phyloP scores from a whole-genome alignment of 2,113 vertebrate genomes.

The Emydura subglobosa region DNA sequence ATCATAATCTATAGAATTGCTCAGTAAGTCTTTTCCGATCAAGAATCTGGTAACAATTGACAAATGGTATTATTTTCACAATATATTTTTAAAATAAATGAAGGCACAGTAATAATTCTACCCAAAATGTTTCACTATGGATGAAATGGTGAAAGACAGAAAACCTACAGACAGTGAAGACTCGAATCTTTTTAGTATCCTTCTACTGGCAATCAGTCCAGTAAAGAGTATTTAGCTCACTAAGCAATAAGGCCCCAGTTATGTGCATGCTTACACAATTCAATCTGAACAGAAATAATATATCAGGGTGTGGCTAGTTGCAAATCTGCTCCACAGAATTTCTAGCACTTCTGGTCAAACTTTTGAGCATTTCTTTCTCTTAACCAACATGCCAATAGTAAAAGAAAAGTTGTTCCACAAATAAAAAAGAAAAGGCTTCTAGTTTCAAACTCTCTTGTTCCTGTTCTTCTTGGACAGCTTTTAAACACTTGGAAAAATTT shows the following conservation, averaged over 20 bases:
- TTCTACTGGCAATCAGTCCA: not conserved
- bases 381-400: not conserved
- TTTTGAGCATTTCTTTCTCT: not conserved
- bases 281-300: slow-evolving; percentile 25
- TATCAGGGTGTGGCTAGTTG: not conserved
- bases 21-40: not conserved
- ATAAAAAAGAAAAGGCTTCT: not conserved
- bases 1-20: not conserved
- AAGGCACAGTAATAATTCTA: not conserved
- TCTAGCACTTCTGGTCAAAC: not conserved
- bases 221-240: not conserved
- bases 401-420: not conserved
- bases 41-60: not conserved
- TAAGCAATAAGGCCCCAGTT: not conserved
- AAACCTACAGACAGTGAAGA: not conserved
- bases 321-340: not conserved
- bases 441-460: not conserved
- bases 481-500: not conserved
- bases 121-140: not conserved
- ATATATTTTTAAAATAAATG: not conserved
- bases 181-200: not conserved
- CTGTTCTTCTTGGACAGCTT: slow-evolving; percentile 6
- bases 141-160: not conserved
- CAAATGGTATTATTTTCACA: not conserved
- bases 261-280: not conserved